Base-by-base conservation (phyloP, 64 coral and sea anemone species). In the Hydrozoanthus tunicans region DNA sequence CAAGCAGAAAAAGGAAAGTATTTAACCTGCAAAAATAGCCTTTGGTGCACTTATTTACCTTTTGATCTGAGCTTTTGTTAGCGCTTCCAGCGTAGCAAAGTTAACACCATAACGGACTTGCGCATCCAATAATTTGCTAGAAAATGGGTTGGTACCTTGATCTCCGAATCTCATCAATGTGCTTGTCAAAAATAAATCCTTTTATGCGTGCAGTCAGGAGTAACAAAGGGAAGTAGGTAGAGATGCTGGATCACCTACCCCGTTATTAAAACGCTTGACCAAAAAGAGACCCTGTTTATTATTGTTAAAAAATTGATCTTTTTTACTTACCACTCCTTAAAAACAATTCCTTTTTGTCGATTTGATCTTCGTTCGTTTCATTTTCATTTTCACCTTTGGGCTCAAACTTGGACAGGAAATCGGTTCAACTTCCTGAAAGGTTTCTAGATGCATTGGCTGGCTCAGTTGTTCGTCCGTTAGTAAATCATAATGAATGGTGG, bases 291-390 rank as follows among this genome's bases (percentile, higher is more conserved):
- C 65, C 65, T 68, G 65, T 68, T 14, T 68, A 12, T 14, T 68
- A 12, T 68, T 68, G 65, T 68, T 14, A 68, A 14, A 68, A 68
- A 14, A 6, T 68, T 68, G 65, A 59, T 7, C 23, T 58, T 79
- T 59, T 79, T 79, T 6, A 79, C 54, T 79, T 79, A 79, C 77
- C 77, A 79, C 76, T 78, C 76, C 56, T 79, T 57, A 79, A 79
- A 79, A 79, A 79, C 77, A 79, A 7, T 79, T 79, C 77, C 6
- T 6, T 20, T 79, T 79, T 79, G 77, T 79, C 77, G 0, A 79
- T 59, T 79, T 79, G 77, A n/a, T 79, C 77, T 79, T 79, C 55
- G 15, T 79, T 14, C 58, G 54, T 55, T 59, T 79, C 77, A 79
- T 6, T 79, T 57, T 59, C 77, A 79, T 59, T 20, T 3, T 79